Conservation (phyloP, 2,797 vertebrate species). For the Crenichthys baileyi region DNA sequence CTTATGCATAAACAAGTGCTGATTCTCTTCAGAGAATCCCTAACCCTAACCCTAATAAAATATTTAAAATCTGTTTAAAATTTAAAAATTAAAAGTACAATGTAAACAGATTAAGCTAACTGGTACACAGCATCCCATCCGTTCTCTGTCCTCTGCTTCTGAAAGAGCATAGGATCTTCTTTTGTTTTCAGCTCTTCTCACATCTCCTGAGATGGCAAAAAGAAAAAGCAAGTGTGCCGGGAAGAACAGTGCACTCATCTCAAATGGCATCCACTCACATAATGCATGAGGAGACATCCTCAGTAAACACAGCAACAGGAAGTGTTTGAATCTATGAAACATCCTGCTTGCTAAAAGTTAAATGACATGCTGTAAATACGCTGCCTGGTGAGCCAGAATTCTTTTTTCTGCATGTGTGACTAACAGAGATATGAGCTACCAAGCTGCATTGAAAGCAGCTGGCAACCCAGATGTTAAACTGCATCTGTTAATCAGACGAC, state of each 20-base stretch:
- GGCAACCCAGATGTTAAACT: constrained; percentile 15
- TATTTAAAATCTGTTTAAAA: constrained; percentile 52
- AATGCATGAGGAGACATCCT: constrained; percentile 59
- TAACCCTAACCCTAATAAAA: too few relatives aligned
- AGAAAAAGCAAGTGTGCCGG: constrained; percentile 59
- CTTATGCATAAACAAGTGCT: constrained; percentile 10
- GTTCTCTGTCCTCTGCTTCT: constrained; percentile 36
- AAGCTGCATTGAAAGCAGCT: constrained; percentile 11
- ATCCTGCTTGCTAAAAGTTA: constrained; percentile 68
- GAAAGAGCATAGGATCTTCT: constrained; percentile 26
- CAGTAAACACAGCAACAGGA: constrained; percentile 68
- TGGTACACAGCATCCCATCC: constrained; percentile 17
- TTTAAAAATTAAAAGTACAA: constrained; percentile 55
- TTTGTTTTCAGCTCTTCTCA: constrained; percentile 48
- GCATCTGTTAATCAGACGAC: constrained; percentile 41
- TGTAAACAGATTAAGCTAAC: constrained; percentile 47
- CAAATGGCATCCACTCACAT: constrained; percentile 62
- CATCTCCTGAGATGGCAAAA: constrained; percentile 62
- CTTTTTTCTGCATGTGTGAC: constrained; percentile 42
- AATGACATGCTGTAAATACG: constrained; percentile 47
- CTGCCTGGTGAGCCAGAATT: neutral
- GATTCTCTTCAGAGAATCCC: constrained; percentile 46
- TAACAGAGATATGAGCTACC: constrained; percentile 26
- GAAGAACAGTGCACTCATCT: constrained; percentile 63
- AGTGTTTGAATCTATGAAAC: constrained; percentile 57